Base-by-base conservation (phyloP, 2,797 vertebrate species). In the Etheostoma nigrum region DNA sequence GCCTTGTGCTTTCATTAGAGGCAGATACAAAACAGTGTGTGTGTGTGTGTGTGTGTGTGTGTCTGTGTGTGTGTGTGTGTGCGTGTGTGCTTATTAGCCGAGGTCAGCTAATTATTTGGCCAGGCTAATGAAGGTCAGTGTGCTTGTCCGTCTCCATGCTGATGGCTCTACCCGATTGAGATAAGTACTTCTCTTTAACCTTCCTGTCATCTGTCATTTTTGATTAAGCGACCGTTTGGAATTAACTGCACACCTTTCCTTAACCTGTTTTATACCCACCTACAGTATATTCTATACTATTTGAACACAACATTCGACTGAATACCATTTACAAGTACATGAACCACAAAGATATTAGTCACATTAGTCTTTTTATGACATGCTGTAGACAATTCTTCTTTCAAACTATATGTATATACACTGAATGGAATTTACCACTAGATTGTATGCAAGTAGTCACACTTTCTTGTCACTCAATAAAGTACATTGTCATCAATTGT, bases 31-130 rank as follows among this genome's bases (percentile, higher is more conserved):
- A 89, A 74, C 67, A 70, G 73, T 81, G 76, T 69, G 74, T 47
- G 49, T 64, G 78, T 69, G 54, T 42, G 68, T 40, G 40, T 67
- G 52, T 19, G 75, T 55, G 59, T 15, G 23, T 66, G 87, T 55
- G 65, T 9, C 65, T 23, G 27, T 16, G 62, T n/a, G 47, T 45
- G 69, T 69, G 72, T 81, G 74, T 61, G 76, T 36, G 71, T 54
- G 62, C 48, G 82, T 42, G 78, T 84, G 90, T 87, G 90, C 86
- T 92, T 90, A 95, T 95, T 95, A 94, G 91, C 82, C 83, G 74
- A 92, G 93, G 94, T 94, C 94, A 94, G 92, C 91, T 93, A 95
- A 95, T 95, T 95, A 95, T 95, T 94, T 94, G 91, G 91, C 88
- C 87, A 78, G 89, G 90, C 85, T 95, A 95, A 95, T 94, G 94